Evolutionary conservation across 2,797 vertebrate genomes (phyloP).

Genomic region (Trematomus bernacchii): DNA sequence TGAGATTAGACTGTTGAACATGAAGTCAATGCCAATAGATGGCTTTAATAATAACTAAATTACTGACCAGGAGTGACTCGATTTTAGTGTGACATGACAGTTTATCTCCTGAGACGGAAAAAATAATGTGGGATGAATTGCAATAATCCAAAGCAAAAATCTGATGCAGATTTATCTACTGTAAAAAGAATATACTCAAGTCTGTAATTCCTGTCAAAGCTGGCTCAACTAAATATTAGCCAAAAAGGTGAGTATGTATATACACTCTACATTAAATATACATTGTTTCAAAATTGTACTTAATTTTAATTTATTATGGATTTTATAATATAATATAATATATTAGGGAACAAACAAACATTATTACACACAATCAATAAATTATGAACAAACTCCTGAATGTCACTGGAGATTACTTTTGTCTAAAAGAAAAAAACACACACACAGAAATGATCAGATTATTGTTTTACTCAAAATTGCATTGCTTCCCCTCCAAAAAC

Average conservation of each 20-base stretch:
- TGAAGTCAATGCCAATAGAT: not conserved
- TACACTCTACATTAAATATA: not conserved
- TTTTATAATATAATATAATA: not conserved
- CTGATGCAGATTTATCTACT: not conserved
- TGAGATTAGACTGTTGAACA: not conserved
- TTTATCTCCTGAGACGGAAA: not conserved
- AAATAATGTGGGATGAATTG: not conserved
- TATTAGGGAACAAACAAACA: not conserved
- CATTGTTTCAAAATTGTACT: not conserved
- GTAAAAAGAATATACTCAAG: not conserved
- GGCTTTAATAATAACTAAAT: constrained; percentile 7
- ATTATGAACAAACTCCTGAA: not conserved
- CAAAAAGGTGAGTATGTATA: not conserved
- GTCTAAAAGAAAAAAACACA: constrained; percentile 26
- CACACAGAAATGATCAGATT: constrained; percentile 39
- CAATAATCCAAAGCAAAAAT: not conserved
- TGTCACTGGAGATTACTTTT: not conserved
- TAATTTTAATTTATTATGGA: not conserved
- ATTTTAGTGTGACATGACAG: not conserved
- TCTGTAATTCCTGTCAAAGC: not conserved
- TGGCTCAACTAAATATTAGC: not conserved
- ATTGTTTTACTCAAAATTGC: constrained; percentile 68
- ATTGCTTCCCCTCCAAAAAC: constrained; percentile 41
- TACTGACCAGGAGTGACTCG: not conserved
- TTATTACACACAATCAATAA: not conserved